Evolutionary conservation across 1,140 invertebrate species (phyloP).

Genomic region (Pseudomyrmex dendroicus): DNA sequence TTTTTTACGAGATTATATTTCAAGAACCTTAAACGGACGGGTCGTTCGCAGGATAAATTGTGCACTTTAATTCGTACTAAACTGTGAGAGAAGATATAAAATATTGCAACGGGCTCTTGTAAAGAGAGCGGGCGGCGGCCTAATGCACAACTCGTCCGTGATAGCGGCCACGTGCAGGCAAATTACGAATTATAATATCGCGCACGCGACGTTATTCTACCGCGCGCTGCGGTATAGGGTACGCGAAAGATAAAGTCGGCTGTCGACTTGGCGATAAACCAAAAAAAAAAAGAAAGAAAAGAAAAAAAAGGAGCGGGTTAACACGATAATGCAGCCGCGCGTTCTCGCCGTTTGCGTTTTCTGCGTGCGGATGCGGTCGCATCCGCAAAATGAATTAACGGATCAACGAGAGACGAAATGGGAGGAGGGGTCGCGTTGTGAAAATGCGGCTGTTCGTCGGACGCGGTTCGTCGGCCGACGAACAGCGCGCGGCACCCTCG

Average conservation of each 20-base stretch:
- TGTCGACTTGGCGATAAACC: conserved; percentile 9
- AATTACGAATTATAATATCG: conserved; percentile 44
- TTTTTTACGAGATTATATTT: conserved; percentile 1
- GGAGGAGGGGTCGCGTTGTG: conserved; percentile 27
- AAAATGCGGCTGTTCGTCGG: conserved; percentile 51
- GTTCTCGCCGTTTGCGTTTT: conserved; percentile 32
- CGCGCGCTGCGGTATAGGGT: neutral
- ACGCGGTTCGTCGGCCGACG: conserved; percentile 16
- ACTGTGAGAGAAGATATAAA: neutral
- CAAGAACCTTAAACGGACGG: neutral
- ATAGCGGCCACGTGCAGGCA: neutral
- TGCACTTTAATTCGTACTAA: neutral
- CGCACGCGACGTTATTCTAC: neutral
- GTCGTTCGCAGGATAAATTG: neutral
- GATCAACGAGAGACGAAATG: conserved; percentile 41
- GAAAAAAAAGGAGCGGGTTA: conserved; percentile 26
- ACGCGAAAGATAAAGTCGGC: neutral
- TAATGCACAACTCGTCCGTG: neutral
- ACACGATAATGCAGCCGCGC: conserved; percentile 45
- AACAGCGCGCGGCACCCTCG: conserved; percentile 29
- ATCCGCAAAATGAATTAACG: conserved; percentile 27
- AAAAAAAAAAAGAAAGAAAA: conserved; percentile 11
- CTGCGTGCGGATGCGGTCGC: conserved; percentile 14
- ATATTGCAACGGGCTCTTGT: conserved; percentile 18
- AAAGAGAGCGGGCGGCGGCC: neutral